Percentiles rank a stretch among this genome's conserved stretches.
These are phyloP conservation scores for Poicephalus meyeri DNA, from an alignment of 2,113 vertebrate genomes.

Conservation along the genomic window DNA sequence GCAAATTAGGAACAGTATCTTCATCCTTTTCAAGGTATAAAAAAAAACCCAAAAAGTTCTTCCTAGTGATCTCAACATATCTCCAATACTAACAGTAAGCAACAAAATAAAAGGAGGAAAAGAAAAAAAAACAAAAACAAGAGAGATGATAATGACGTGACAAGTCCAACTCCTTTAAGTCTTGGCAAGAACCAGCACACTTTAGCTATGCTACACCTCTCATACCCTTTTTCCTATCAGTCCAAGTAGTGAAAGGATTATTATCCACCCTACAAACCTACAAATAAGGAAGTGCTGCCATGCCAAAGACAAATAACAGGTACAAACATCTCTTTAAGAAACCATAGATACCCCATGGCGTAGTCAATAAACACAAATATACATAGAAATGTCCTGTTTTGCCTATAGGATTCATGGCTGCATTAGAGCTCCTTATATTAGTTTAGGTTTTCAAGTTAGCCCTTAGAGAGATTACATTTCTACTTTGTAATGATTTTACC, in stretches of 20 bases:
- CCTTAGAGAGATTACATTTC: not conserved
- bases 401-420: not conserved
- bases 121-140: not conserved
- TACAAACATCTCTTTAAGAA: not conserved
- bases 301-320: not conserved
- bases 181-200: not conserved
- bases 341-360: not conserved
- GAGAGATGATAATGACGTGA: not conserved
- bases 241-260: not conserved
- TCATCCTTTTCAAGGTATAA: not conserved
- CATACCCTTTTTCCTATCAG: not conserved
- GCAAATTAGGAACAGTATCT: not conserved
- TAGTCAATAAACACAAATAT: not conserved
- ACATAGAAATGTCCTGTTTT: not conserved
- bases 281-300: not conserved
- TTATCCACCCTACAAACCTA: not conserved
- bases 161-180: not conserved
- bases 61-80: not conserved
- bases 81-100: not conserved
- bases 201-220: not conserved
- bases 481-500: slow-evolving; percentile 26
- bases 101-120: not conserved
- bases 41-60: not conserved
- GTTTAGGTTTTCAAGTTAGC: not conserved
- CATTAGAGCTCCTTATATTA: not conserved